A percentile compares a stretch with the other conserved stretches of the same genome.
phyloP scores from a whole-genome alignment of 2,888 invertebrate genomes.

The Mystacides longicornis region DNA sequence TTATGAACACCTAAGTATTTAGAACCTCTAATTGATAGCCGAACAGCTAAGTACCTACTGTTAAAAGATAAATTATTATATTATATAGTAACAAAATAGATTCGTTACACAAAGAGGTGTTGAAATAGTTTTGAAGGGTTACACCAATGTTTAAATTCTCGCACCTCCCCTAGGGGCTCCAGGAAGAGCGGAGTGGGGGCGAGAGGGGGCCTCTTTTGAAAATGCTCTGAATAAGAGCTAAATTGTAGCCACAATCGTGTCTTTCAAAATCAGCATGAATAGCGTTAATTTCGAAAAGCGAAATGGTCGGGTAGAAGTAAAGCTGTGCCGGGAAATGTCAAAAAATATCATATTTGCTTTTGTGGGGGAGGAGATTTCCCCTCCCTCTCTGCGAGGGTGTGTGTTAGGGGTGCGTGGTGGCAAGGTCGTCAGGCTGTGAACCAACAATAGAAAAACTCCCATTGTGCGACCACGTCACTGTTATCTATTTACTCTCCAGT shows the following conservation, averaged over 20 bases:
- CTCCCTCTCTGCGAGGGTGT: background rate
- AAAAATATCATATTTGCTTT: conserved; percentile 24
- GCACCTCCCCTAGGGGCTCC: conserved; percentile 10
- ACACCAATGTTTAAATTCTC: conserved; percentile 10
- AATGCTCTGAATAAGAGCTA: conserved; percentile 52
- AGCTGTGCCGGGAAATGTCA: conserved; percentile 23
- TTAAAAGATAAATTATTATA: too few species aligned
- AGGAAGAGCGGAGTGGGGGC: conserved; percentile 16
- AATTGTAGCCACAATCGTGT: conserved; percentile 56
- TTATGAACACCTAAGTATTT: too few species aligned
- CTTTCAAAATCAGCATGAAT: conserved; percentile 52
- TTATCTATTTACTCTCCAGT: too few species aligned
- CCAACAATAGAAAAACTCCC: conserved; percentile 5
- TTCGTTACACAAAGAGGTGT: too few species aligned
- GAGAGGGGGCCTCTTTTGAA: conserved; percentile 34
- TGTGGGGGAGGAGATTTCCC: conserved; percentile 3
- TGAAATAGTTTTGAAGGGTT: background rate
- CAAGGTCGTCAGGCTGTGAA: conserved; percentile 5
- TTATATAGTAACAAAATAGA: too few species aligned
- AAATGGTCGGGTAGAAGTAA: conserved; percentile 25
- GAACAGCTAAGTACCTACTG: too few species aligned
- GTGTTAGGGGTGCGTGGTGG: conserved; percentile 9
- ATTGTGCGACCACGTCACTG: background rate
- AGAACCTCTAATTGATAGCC: too few species aligned
- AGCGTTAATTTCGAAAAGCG: conserved; percentile 49